Percentiles rank a stretch among this genome's conserved stretches.
Evolutionary conservation across 2,797 vertebrate genomes (phyloP).

Genomic region (Tangara arthus): DNA sequence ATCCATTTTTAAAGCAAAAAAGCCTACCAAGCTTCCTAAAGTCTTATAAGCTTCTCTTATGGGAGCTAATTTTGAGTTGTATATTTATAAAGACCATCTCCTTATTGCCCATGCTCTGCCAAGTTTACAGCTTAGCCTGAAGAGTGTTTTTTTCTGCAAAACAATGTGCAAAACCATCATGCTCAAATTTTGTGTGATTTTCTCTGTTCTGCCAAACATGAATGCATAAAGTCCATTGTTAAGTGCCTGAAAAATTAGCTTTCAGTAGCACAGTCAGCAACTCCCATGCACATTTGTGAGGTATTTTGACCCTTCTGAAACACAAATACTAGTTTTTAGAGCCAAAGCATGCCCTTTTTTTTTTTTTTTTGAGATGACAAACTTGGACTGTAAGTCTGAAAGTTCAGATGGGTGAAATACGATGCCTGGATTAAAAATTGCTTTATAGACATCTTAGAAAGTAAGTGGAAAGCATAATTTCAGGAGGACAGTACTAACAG

Average conservation of each 20-base stretch:
- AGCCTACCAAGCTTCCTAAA: not conserved
- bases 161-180: not conserved
- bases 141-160: not conserved
- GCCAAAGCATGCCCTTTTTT: not conserved
- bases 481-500: not conserved
- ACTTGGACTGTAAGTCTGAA: not conserved
- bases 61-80: not conserved
- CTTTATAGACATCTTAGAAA: not conserved
- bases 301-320: not conserved
- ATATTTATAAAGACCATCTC: not conserved
- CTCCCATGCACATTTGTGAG: not conserved
- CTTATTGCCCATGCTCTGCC: not conserved
- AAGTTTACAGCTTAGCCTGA: not conserved
- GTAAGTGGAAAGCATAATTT: not conserved
- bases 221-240: not conserved
- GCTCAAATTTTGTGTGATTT: not conserved
- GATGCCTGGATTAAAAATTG: not conserved
- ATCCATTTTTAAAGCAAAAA: not conserved
- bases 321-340: not conserved
- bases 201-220: not conserved
- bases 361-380: not conserved
- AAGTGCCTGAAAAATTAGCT: not conserved
- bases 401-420: not conserved
- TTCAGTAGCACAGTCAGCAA: not conserved
- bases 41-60: not conserved